Conservation (phyloP, 2,797 vertebrate genomes). For the Euphonia xanthogaster region DNA sequence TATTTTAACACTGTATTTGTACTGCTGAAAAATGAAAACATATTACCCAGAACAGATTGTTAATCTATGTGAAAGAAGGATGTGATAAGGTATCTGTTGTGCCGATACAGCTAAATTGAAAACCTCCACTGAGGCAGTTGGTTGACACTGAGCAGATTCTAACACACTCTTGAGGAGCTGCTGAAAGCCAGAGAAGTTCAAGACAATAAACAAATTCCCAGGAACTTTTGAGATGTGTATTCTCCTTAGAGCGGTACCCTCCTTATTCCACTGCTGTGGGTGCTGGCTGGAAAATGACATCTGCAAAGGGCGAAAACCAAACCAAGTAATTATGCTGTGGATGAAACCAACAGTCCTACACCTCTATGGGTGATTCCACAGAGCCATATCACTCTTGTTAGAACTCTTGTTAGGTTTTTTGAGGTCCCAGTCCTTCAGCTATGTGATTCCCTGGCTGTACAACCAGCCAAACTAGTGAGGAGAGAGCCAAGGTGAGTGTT, state of each 20-base stretch:
- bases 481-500: fast-evolving
- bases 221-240: fast-evolving
- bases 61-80: background rate
- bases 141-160: background rate
- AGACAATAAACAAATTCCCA: background rate
- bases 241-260: background rate
- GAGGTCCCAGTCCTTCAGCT: background rate
- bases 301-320: background rate
- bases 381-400: background rate
- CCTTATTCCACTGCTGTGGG: background rate
- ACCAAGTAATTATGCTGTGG: background rate
- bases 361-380: fast-evolving
- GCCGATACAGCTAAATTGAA: background rate
- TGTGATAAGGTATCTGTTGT: background rate
- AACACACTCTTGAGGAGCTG: background rate
- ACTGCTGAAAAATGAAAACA: background rate
- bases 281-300: background rate
- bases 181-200: background rate
- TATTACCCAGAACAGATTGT: background rate
- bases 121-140: background rate
- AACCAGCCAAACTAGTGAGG: background rate
- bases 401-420: background rate
- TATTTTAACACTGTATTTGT: background rate
- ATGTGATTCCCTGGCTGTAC: background rate
- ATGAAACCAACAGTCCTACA: background rate